Evolutionary conservation across 2,797 vertebrate genomes (phyloP).

Genomic region (Acomys russatus): DNA sequence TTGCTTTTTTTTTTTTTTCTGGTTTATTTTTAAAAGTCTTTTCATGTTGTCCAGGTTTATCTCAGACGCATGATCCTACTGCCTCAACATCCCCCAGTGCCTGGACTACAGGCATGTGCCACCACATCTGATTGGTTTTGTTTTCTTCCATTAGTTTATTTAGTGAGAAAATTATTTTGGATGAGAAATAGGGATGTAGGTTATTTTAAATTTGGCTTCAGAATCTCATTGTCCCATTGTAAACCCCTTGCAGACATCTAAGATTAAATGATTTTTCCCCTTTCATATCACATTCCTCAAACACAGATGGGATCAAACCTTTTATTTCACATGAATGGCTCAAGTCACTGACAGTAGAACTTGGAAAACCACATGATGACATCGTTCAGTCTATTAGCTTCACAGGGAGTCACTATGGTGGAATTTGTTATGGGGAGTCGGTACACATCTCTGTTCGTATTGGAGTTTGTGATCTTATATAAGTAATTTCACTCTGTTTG

Average conservation of each 20-base stretch:
- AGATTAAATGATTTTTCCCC: background rate
- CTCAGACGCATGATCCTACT: background rate
- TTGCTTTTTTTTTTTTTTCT: background rate
- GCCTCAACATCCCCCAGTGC: background rate
- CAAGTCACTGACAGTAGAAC: background rate
- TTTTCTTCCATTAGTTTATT: slow-evolving; percentile 17
- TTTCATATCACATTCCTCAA: background rate
- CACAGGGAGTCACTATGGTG: background rate
- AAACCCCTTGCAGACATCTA: slow-evolving; percentile 13
- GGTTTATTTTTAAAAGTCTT: background rate
- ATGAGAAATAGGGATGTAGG: background rate
- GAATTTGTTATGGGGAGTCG: background rate
- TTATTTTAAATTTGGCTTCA: background rate
- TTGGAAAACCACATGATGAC: background rate
- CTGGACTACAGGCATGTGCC: background rate
- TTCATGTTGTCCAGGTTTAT: background rate
- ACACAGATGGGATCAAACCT: background rate
- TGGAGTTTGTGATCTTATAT: background rate
- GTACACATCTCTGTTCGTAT: background rate
- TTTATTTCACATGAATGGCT: background rate
- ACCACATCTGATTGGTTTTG: background rate
- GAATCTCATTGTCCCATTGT: background rate
- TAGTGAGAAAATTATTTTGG: slow-evolving; percentile 16
- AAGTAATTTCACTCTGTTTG: background rate
- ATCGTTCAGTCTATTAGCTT: background rate